Percentiles rank a stretch among this genome's conserved stretches.
Conservation (phyloP, 2,888 invertebrate species). For the Malachius bipustulatus region DNA sequence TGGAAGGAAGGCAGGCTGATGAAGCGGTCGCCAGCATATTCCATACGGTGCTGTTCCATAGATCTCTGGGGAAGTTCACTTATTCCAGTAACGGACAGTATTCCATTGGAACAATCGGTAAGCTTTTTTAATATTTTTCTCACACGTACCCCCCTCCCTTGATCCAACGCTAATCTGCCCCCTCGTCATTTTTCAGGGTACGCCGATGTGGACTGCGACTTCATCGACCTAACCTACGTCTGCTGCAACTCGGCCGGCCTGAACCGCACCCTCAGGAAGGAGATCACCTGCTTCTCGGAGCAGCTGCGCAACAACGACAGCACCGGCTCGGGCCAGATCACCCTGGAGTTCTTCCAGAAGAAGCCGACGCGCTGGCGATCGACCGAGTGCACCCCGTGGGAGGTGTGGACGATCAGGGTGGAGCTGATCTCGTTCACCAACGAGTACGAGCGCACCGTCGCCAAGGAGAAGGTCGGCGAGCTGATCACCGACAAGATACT, state of each 20-base stretch:
- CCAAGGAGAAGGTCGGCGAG: slow-evolving; percentile 79
- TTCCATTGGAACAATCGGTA: slow-evolving; percentile 91
- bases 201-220: slow-evolving; percentile 95
- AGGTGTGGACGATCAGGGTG: slow-evolving; percentile 92
- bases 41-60: slow-evolving; percentile 84
- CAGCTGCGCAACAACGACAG: slow-evolving; percentile 62
- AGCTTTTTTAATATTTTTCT: too few species aligned
- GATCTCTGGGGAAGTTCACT: slow-evolving; percentile 84
- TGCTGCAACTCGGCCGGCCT: slow-evolving; percentile 79
- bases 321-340: slow-evolving; percentile 68
- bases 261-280: slow-evolving; percentile 58
- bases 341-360: slow-evolving; percentile 89
- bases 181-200: too few species aligned
- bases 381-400: slow-evolving; percentile 93
- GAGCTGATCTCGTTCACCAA: slow-evolving; percentile 76
- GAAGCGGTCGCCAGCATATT: slow-evolving; percentile 86
- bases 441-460: slow-evolving; percentile 78
- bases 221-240: slow-evolving; percentile 95
- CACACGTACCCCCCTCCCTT: too few species aligned
- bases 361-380: slow-evolving; percentile 85
- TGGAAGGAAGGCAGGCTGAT: slow-evolving; percentile 85
- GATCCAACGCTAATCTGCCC: too few species aligned
- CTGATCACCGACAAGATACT: slow-evolving; percentile 85
- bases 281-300: slow-evolving; percentile 68
- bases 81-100: slow-evolving; percentile 92